phyloP scores from a whole-genome alignment of 2,113 vertebrate species.

The Noctilio leporinus region DNA sequence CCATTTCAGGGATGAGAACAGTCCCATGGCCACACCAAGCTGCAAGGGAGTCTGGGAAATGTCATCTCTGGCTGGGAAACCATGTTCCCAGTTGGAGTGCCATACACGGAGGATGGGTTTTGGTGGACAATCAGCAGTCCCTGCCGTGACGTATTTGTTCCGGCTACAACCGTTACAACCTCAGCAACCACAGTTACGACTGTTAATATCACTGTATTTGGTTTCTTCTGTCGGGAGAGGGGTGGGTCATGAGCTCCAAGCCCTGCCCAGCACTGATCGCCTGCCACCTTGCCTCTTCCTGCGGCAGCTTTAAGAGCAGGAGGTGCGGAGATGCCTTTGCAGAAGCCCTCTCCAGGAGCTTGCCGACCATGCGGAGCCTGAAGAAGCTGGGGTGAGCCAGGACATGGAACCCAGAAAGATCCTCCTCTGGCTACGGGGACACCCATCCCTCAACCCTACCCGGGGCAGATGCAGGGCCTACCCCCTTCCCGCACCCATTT shows the following conservation, averaged over 20 bases:
- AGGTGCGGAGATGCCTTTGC: constrained; percentile 87
- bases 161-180: background rate
- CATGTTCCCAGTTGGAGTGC: background rate
- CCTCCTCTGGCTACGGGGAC: background rate
- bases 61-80: background rate
- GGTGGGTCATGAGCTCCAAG: background rate
- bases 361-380: constrained; percentile 80
- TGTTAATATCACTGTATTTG: background rate
- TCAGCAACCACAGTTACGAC: background rate
- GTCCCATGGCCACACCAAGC: background rate
- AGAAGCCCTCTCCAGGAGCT: constrained; percentile 81
- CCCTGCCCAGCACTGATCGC: background rate
- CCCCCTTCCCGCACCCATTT: background rate
- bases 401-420: background rate
- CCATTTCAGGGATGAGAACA: background rate
- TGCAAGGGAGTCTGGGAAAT: background rate
- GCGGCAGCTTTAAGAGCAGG: constrained; percentile 86
- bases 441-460: background rate
- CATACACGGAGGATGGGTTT: background rate
- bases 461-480: background rate
- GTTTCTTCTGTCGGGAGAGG: background rate
- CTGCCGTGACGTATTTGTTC: background rate
- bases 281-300: background rate
- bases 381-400: constrained; percentile 85
- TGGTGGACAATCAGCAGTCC: background rate